phyloP scores from a whole-genome alignment of 2,888 invertebrate species.

The Artemia sinica region DNA sequence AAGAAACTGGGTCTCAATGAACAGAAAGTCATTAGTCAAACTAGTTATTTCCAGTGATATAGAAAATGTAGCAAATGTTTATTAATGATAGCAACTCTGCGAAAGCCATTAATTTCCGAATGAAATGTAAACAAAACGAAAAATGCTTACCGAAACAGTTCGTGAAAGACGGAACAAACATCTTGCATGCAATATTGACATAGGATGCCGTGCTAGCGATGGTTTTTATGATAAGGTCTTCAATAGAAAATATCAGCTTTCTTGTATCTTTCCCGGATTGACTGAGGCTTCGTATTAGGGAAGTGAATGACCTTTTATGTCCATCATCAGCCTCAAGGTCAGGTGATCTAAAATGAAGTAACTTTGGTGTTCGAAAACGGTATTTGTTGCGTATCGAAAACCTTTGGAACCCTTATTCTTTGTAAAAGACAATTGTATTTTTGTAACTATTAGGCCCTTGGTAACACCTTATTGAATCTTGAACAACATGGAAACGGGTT shows the following conservation, averaged over 20 bases:
- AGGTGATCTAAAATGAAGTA: slow-evolving; percentile 44
- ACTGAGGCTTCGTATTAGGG: slow-evolving; percentile 68
- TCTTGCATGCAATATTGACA: slow-evolving; percentile 70
- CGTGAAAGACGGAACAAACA: slow-evolving; percentile 69
- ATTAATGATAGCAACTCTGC: no score
- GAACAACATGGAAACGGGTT: no score
- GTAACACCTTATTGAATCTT: neutral
- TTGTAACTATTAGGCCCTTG: neutral
- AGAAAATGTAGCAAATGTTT: no score
- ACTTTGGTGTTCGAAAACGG: neutral
- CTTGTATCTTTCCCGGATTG: slow-evolving; percentile 68
- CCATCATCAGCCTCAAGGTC: slow-evolving; percentile 89
- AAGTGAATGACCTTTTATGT: slow-evolving; percentile 91
- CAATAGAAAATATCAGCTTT: slow-evolving; percentile 72
- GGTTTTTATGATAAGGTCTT: slow-evolving; percentile 83
- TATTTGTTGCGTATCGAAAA: neutral
- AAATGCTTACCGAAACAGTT: slow-evolving; percentile 63
- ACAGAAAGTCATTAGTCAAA: no score
- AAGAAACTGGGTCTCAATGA: no score
- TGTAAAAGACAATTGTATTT: neutral
- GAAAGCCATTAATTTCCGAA: no score
- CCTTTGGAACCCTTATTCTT: neutral
- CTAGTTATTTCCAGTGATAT: no score
- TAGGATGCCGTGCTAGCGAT: slow-evolving; percentile 67
- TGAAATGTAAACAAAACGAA: neutral